Conservation (phyloP, 2,113 vertebrate species). For the Microtus richardsoni region DNA sequence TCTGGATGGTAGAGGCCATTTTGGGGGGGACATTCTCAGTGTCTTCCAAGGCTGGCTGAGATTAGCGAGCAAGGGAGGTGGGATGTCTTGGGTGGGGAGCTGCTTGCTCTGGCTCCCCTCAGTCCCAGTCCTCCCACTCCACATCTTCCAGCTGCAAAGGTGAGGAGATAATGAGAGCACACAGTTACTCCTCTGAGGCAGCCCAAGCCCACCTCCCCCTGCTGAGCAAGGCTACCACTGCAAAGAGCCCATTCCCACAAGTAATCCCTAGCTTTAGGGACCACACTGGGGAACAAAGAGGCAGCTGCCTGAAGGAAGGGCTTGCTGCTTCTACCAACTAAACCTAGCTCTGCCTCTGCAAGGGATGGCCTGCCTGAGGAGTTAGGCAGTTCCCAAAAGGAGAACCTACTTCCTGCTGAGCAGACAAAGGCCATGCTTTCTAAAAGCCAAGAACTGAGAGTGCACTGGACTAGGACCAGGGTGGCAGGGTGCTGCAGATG, state of each 20-base stretch:
- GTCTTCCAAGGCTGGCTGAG: constrained; percentile 70
- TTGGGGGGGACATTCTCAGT: constrained; percentile 57
- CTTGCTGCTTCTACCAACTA: neutral
- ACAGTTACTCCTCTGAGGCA: constrained; percentile 29
- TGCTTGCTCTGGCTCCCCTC: constrained; percentile 73
- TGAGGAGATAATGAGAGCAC: constrained; percentile 44
- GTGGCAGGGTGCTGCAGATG: neutral
- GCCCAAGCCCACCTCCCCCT: neutral
- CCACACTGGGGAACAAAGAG: neutral
- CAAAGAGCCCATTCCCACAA: neutral
- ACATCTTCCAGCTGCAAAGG: constrained; percentile 93
- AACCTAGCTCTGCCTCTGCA: neutral
- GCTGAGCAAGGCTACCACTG: neutral
- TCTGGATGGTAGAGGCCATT: constrained; percentile 56
- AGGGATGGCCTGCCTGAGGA: neutral
- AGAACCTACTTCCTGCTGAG: neutral
- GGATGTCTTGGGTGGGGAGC: constrained; percentile 73
- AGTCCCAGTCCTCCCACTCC: constrained; percentile 99
- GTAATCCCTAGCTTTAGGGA: neutral
- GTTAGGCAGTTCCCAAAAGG: neutral
- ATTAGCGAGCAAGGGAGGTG: constrained; percentile 60
- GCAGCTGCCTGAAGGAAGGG: neutral
- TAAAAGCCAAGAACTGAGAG: neutral
- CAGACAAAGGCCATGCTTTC: neutral
- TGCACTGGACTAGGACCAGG: neutral